Percentiles rank a stretch among this genome's conserved stretches.
Conservation (phyloP, 2,888 invertebrate species). For the Lasioglossum calceatum region DNA sequence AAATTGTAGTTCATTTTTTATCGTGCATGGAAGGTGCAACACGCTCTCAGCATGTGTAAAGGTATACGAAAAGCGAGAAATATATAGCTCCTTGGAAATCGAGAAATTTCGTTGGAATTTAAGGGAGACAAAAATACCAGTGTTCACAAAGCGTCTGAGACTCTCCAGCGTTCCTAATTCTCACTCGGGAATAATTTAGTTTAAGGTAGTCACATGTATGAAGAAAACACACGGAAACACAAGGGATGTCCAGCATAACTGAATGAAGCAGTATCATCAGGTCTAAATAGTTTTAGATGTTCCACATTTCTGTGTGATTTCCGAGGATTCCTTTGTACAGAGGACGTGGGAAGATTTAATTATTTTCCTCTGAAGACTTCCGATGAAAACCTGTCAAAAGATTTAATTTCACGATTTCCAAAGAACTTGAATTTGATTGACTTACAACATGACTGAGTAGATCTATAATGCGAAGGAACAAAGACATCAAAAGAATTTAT, state of each 20-base stretch:
- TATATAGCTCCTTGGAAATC: not conserved
- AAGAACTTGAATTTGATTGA: too few relatives aligned
- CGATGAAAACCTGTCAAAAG: too few relatives aligned
- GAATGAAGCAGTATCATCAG: constrained; percentile 1
- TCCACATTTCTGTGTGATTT: not conserved
- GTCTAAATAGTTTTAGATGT: not conserved
- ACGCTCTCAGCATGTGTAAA: too few relatives aligned
- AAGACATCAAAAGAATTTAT: too few relatives aligned
- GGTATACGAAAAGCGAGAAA: not conserved
- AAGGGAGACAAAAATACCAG: not conserved
- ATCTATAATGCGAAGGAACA: too few relatives aligned
- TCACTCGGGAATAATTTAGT: constrained; percentile 1
- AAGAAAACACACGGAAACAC: not conserved
- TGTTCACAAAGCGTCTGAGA: not conserved
- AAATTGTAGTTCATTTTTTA: too few relatives aligned
- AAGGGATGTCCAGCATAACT: not conserved
- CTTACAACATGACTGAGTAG: too few relatives aligned
- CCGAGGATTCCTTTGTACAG: not conserved
- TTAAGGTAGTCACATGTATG: not conserved
- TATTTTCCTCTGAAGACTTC: not conserved
- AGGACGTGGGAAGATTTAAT: not conserved
- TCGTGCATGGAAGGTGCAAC: too few relatives aligned
- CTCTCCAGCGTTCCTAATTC: not conserved
- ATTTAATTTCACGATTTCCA: too few relatives aligned
- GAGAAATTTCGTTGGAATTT: not conserved